Conservation (phyloP, 2,113 vertebrate genomes). For the Microcebus lehilahytsara region DNA sequence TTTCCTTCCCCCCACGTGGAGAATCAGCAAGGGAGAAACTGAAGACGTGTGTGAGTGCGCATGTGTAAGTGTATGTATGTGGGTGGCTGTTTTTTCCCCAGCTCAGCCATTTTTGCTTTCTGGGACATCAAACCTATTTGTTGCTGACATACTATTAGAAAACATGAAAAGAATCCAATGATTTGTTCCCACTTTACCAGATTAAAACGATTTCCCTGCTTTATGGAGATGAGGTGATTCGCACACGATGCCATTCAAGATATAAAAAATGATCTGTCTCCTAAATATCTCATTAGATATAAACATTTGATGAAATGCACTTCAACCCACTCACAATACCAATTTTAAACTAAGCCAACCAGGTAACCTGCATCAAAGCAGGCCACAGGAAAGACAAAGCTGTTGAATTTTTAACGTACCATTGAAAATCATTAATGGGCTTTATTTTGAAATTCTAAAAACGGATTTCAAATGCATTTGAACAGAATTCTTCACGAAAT, state of each 20-base stretch:
- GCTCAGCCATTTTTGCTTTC: conserved; percentile 15
- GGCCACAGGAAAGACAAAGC: neutral
- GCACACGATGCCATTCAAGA: neutral
- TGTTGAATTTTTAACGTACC: conserved; percentile 45
- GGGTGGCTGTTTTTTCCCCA: neutral
- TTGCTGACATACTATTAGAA: conserved; percentile 54
- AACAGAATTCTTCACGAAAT: conserved; percentile 30
- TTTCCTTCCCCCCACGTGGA: conserved; percentile 77
- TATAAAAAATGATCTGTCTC: conserved; percentile 35
- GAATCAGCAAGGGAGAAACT: conserved; percentile 75
- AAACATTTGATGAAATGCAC: conserved; percentile 58
- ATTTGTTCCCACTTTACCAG: conserved; percentile 52
- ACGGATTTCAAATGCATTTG: conserved; percentile 39
- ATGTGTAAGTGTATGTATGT: too few relatives aligned
- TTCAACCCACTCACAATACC: conserved; percentile 46
- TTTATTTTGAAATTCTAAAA: conserved; percentile 58
- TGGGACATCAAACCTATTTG: conserved; percentile 25
- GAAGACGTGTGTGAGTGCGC: conserved; percentile 11
- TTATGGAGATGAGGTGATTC: conserved; percentile 48
- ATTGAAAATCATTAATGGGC: neutral
- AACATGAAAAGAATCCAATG: conserved; percentile 23
- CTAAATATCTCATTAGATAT: conserved; percentile 59
- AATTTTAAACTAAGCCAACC: conserved; percentile 52
- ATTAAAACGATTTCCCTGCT: conserved; percentile 53
- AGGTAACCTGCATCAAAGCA: conserved; percentile 49